Percentiles rank a stretch among this genome's conserved stretches.
phyloP scores from a whole-genome alignment of 2,888 invertebrate species.

The Mactromeris polynyma region DNA sequence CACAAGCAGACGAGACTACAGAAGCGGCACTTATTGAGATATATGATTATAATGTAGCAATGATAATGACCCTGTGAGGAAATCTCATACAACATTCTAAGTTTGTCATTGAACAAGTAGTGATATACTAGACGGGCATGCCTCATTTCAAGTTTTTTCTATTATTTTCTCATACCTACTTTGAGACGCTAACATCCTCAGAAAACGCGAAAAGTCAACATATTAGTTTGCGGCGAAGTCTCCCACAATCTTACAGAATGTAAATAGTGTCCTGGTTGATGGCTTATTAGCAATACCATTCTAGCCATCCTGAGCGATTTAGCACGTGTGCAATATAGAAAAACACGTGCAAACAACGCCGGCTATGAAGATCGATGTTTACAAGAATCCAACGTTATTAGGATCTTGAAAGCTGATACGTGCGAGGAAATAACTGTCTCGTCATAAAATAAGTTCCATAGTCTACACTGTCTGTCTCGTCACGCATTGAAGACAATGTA shows the following conservation, averaged over 20 bases:
- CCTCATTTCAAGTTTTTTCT: constrained; percentile 52
- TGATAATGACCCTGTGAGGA: background rate
- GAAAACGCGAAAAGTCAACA: constrained; percentile 47
- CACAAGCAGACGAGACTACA: background rate
- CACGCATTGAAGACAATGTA: background rate
- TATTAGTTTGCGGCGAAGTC: constrained; percentile 41
- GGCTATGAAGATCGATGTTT: constrained; percentile 28
- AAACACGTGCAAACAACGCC: constrained; percentile 34
- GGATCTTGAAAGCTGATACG: constrained; percentile 14
- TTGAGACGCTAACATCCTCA: constrained; percentile 22
- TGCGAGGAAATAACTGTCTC: background rate
- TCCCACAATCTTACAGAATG: constrained; percentile 51
- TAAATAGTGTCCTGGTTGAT: constrained; percentile 61
- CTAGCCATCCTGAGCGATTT: constrained; percentile 53
- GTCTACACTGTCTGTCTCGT: background rate
- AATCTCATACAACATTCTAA: background rate
- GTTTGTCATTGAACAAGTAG: constrained; percentile 19
- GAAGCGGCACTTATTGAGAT: background rate
- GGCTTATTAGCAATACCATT: constrained; percentile 64
- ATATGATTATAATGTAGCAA: background rate
- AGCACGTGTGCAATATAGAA: constrained; percentile 53
- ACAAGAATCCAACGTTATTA: constrained; percentile 33
- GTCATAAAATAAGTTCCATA: background rate
- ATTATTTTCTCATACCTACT: constrained; percentile 50
- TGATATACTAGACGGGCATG: background rate